Base-by-base conservation (phyloP, 2,888 invertebrate species). In the Chrysolina haemoptera region DNA sequence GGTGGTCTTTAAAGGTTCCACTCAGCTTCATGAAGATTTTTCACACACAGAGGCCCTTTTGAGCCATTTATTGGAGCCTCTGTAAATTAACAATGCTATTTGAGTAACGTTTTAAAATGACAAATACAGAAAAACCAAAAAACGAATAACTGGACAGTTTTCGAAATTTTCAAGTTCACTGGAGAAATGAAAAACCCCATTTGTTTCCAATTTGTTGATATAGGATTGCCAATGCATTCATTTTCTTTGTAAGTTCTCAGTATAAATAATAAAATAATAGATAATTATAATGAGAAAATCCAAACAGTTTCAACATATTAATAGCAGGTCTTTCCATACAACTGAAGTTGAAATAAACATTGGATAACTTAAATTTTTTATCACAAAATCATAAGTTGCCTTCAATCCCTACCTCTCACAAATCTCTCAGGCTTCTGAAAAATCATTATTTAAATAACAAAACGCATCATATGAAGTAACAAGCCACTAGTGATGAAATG, bases 41-140 rank as follows among this genome's bases (percentile, higher is more conserved):
- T 76, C 75, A 78, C 72, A 79, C 75, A 78, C 78, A 82, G 82
- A 80, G 82, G 81, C 82, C 82, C 81, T 78, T 79, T 74, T 74
- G 81, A 80, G 81, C 82, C 83, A 83, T 82, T 85, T 78, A 81
- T 79, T 81, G 87, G 86, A 87, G 86, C 86, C 87, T 88, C 88
- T 88, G 88, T 87, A 88, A 88, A 87, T 85, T 85, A 88, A 88
- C 87, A 88, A 88, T 85, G 86, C 80, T 79, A 86, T 84, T 89
- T 89, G 88, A 89, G 88, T 88, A 86, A 82, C 77, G 68, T 82
- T 80, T 75, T 76, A 65, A 76, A 71, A 63, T 50, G 46, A 68
- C 55, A 63, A 63, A 71, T 59, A 12, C 12, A 76, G 48, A 77
- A 74, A 75, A 80, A 79, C 80, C 80, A 79, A 77, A 75, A 73